Evolutionary conservation across 2,888 invertebrate species (phyloP).

Genomic region (Protodeltote pygarga): DNA sequence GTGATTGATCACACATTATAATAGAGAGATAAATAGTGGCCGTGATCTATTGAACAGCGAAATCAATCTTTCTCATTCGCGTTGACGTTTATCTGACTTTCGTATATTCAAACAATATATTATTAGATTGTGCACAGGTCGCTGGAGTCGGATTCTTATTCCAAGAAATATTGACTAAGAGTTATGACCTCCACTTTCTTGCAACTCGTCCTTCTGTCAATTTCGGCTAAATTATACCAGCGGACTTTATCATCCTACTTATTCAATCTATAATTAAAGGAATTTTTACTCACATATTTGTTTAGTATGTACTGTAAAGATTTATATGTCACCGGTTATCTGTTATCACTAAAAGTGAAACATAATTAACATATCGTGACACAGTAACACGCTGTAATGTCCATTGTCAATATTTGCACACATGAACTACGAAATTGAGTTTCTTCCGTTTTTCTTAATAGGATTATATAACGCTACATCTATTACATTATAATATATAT

Average conservation of each 20-base stretch:
- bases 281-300: conserved; percentile 13
- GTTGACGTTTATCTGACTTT: conserved; percentile 27
- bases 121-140: conserved; percentile 6
- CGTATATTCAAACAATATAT: too few relatives aligned
- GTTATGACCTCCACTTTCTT: too few relatives aligned
- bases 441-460: conserved; percentile 7
- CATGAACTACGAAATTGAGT: too few relatives aligned
- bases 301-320: conserved; percentile 27
- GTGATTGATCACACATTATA: conserved; percentile 9
- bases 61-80: conserved; percentile 29
- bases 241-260: conserved; percentile 12
- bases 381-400: conserved; percentile 54
- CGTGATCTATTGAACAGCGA: conserved; percentile 20
- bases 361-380: conserved; percentile 40
- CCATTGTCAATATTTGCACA: conserved; percentile 64
- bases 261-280: conserved; percentile 7
- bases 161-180: too few relatives aligned
- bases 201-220: too few relatives aligned
- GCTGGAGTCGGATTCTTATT: too few relatives aligned
- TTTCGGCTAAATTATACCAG: not conserved
- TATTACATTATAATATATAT: conserved; percentile 39
- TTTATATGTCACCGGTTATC: conserved; percentile 40
- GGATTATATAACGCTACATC: conserved; percentile 32
- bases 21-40: conserved; percentile 10
- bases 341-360: conserved; percentile 38